Conservation (phyloP, 2,888 invertebrate genomes). For the Agrochola lota region DNA sequence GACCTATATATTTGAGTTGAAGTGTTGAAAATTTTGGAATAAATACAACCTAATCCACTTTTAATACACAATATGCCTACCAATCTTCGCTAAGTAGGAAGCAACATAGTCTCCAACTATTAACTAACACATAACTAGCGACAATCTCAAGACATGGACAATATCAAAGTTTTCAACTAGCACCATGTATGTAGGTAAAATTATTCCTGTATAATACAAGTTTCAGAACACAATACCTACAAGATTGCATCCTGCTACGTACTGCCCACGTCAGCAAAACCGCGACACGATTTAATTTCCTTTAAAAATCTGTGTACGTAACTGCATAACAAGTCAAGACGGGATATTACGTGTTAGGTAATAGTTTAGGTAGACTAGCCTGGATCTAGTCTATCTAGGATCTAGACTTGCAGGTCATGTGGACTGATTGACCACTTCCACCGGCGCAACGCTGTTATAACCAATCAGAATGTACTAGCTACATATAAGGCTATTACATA, state of each 20-base stretch:
- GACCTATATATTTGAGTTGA: neutral
- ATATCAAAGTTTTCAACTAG: constrained; percentile 28
- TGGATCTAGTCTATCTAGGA: constrained; percentile 79
- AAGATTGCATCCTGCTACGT: constrained; percentile 27
- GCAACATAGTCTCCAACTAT: constrained; percentile 2
- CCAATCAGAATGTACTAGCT: constrained; percentile 68
- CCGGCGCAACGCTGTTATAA: constrained; percentile 73
- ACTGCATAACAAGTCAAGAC: constrained; percentile 53
- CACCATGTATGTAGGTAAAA: constrained; percentile 1
- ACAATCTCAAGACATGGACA: constrained; percentile 28
- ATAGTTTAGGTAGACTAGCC: constrained; percentile 76
- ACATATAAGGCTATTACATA: neutral
- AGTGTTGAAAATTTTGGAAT: neutral
- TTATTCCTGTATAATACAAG: constrained; percentile 5
- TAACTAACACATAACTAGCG: neutral
- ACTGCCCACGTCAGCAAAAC: constrained; percentile 34
- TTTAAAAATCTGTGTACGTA: constrained; percentile 55
- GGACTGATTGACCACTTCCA: constrained; percentile 88
- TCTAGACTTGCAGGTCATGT: constrained; percentile 85
- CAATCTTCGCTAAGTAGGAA: neutral
- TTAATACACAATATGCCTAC: neutral
- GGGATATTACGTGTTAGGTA: constrained; percentile 70
- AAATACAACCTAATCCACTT: neutral
- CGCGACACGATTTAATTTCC: constrained; percentile 32
- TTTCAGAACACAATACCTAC: constrained; percentile 8